Percentiles rank a stretch among this genome's conserved stretches.
Conservation (phyloP, 2,797 vertebrate genomes). For the Sebastiscus albofasciatus region DNA sequence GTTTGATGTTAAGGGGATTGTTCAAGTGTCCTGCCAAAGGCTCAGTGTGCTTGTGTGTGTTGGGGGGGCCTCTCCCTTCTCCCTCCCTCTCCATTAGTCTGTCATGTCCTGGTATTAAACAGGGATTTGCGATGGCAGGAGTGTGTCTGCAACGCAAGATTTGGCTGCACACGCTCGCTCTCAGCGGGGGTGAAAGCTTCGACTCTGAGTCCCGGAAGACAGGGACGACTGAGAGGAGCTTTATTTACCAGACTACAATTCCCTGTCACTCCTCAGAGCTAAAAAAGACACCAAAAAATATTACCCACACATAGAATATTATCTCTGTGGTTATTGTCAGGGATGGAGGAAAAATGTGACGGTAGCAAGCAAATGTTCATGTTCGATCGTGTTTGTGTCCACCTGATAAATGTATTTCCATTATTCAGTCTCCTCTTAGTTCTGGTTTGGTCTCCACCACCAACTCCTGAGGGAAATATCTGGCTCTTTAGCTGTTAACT, state of each 20-base stretch:
- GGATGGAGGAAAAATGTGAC: background rate
- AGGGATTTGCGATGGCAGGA: slow-evolving; percentile 55
- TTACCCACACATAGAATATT: background rate
- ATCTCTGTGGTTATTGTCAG: background rate
- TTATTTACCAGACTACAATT: background rate
- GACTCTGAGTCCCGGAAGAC: slow-evolving; percentile 20
- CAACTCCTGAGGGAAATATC: too few species aligned
- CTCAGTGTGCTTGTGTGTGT: background rate
- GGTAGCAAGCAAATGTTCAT: background rate
- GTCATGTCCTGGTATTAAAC: slow-evolving; percentile 57
- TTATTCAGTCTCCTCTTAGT: too few species aligned
- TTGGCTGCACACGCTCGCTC: slow-evolving; percentile 38
- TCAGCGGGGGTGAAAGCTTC: slow-evolving; percentile 35
- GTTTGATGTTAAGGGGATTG: slow-evolving; percentile 31
- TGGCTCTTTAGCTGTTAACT: too few species aligned
- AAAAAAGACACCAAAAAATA: background rate
- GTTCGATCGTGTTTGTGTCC: too few species aligned
- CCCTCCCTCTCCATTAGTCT: slow-evolving; percentile 39
- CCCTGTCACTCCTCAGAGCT: background rate
- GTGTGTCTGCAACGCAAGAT: slow-evolving; percentile 55
- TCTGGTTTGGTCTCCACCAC: too few species aligned
- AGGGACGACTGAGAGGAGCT: slow-evolving; percentile 10
- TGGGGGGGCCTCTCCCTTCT: background rate
- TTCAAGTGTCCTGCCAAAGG: slow-evolving; percentile 42
- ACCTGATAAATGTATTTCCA: too few species aligned